phyloP scores from a whole-genome alignment of 1,140 invertebrate genomes.

The Ganaspis sp. region DNA sequence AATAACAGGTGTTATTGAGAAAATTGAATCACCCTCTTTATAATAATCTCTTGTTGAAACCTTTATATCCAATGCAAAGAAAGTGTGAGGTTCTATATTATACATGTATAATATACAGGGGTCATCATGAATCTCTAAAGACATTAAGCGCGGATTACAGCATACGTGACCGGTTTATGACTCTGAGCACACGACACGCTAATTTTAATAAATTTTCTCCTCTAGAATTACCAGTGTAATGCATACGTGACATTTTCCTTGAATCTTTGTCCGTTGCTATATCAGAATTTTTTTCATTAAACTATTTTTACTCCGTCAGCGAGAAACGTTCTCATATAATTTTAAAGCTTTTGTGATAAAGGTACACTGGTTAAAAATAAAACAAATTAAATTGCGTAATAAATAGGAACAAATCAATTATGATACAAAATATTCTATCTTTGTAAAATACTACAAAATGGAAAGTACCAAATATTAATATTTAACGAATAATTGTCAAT shows the following conservation, averaged over 20 bases:
- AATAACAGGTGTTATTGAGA: not conserved
- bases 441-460: no score
- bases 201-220: slow-evolving; percentile 29
- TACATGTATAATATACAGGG: slow-evolving; percentile 2
- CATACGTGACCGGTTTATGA: slow-evolving; percentile 12
- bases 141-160: not conserved
- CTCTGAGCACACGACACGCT: slow-evolving; percentile 14
- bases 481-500: no score
- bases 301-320: no score
- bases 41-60: not conserved
- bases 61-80: not conserved
- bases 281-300: not conserved
- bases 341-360: no score
- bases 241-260: slow-evolving; percentile 19
- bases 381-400: no score
- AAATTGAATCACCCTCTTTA: not conserved
- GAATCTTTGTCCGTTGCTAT: not conserved
- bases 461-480: no score
- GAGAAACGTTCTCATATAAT: no score
- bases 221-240: slow-evolving; percentile 14
- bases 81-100: not conserved
- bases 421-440: no score
- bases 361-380: no score
- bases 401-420: no score
- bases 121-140: slow-evolving; percentile 22